A percentile compares a stretch with the other conserved stretches of the same genome.
These are phyloP conservation scores for Goniozus legneri DNA, from an alignment of 1,140 invertebrate species.

Conservation along the genomic window DNA sequence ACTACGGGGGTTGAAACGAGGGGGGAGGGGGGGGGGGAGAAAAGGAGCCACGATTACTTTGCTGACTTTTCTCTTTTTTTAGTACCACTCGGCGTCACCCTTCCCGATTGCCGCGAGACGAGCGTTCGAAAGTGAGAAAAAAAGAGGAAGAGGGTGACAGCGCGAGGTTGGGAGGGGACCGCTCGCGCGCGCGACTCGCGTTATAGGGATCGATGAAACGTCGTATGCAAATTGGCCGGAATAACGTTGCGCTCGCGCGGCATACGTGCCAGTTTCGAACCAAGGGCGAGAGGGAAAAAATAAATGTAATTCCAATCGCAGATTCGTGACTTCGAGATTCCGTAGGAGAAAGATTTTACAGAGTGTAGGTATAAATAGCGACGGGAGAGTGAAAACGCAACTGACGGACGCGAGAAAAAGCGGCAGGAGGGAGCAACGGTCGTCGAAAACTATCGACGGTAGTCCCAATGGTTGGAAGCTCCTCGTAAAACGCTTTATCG, in stretches of 20 bases:
- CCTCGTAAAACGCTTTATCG: background rate
- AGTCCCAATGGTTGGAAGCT: background rate
- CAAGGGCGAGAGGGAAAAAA: no score
- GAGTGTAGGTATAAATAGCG: no score
- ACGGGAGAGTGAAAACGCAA: no score
- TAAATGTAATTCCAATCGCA: no score
- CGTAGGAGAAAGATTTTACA: no score
- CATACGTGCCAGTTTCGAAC: background rate
- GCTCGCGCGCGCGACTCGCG: no score
- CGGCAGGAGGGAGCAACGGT: no score
- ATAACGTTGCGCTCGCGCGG: background rate
- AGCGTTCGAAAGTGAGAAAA: conserved; percentile 15
- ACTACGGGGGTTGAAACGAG: no score
- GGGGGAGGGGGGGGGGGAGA: conserved; percentile 8
- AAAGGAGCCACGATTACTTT: background rate
- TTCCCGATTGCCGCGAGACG: conserved; percentile 5
- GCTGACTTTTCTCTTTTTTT: conserved; percentile 18
- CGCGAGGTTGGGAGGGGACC: no score
- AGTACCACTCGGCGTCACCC: background rate
- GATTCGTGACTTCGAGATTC: no score
- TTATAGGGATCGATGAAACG: no score
- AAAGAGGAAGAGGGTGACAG: conserved; percentile 1
- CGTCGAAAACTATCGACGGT: background rate
- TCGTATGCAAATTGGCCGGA: conserved; percentile 11
- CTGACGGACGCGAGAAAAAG: no score